Evolutionary conservation across 1,140 invertebrate species (phyloP), one percentile per base, ranked within the genome.

Genomic region (Aphaenogaster ashmeadi): DNA sequence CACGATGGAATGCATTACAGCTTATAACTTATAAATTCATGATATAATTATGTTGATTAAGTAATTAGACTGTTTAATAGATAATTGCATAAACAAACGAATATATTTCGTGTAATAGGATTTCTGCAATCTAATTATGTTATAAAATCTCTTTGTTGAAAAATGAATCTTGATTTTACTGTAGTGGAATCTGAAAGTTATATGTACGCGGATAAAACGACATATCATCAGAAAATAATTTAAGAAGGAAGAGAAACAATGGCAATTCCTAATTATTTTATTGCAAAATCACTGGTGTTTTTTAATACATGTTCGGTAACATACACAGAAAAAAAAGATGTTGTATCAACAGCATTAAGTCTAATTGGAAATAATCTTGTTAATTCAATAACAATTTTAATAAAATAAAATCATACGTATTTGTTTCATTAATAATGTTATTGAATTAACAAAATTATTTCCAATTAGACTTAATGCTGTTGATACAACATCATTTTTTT

Each of bases 21-120:
- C 15, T 78, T 47, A 54, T 41, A 81, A 80, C n/a, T 80, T 52
- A 79, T 64, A 67, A 36, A 81, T 56, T 81, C 0, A 71, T 7
- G 27, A 81, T 27, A 81, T 27, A 41, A 83, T 56, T 18, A n/a
- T 80, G 47, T 18, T 38, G 1, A 62, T 62, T 52, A 38, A 52
- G 5, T 80, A 80, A 81, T 41, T 44, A 41, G 6, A 52, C 4
- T 62, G 6, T 54, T 54, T 5, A 69, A 69, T 44, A 56, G 21
- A 58, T 58, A 9, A 71, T 71, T 81, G 15, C 1, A 1, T 9
- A 36, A n/a, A n/a, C 9, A 41, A 54, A 64, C 5, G 6, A 50
- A 27, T 64, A 38, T 13, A 44, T 69, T 41, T 56, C 7, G 2
- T 52, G 4, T 5, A 2, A 62, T n/a, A 64, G 9, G 33, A 60